Percentiles rank a stretch among this genome's conserved stretches.
Evolutionary conservation across 2,797 vertebrate species (phyloP).

Genomic region (Dipus sagitta): DNA sequence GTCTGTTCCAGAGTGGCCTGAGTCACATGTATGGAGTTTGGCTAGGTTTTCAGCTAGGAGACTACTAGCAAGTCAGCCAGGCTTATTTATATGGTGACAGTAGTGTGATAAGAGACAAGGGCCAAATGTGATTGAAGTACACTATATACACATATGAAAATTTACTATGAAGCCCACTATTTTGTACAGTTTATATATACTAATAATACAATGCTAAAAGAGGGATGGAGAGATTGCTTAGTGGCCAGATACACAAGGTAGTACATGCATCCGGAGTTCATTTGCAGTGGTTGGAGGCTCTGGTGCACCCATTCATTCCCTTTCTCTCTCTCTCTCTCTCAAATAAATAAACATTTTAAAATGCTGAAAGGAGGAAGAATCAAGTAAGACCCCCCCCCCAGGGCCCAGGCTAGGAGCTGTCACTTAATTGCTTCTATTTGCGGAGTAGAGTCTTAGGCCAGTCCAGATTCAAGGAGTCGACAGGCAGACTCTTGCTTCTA

Average conservation of each 20-base stretch:
- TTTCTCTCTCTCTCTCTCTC: too few species aligned
- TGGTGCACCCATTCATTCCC: too few species aligned
- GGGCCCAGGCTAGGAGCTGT: too few species aligned
- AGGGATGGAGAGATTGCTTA: background rate
- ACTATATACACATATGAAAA: background rate
- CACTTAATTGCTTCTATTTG: background rate
- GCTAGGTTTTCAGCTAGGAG: background rate
- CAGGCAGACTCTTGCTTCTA: background rate
- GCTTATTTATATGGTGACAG: background rate
- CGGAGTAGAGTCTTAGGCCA: background rate
- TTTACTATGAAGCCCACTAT: background rate
- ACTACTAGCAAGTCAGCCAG: background rate
- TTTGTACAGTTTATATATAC: background rate
- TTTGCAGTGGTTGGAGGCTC: too few species aligned
- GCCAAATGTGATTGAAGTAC: background rate
- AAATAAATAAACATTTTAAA: too few species aligned
- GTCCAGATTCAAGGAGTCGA: background rate
- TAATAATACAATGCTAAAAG: background rate
- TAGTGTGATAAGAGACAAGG: background rate
- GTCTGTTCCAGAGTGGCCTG: background rate
- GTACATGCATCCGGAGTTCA: too few species aligned
- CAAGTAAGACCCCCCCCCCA: background rate
- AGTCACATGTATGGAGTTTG: background rate
- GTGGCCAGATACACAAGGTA: too few species aligned
- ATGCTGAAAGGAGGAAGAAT: background rate